Evolutionary conservation across 2,888 invertebrate species (phyloP).

Genomic region (Nemoura dubitans): DNA sequence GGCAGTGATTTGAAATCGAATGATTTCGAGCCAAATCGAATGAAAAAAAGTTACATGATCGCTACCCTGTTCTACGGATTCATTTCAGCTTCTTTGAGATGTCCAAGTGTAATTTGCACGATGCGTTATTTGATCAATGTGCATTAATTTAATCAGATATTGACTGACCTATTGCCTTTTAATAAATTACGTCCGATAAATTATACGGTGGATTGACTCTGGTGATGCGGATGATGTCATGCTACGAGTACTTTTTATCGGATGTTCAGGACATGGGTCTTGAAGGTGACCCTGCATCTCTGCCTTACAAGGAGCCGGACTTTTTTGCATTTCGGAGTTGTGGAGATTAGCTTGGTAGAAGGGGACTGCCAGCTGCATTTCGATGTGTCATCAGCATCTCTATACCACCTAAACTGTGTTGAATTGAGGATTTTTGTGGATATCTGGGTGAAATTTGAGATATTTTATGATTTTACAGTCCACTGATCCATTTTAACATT

Average conservation of each 20-base stretch:
- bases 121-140: background rate
- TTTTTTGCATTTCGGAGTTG: background rate
- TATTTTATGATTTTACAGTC: too few species aligned
- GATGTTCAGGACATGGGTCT: background rate
- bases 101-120: background rate
- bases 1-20: too few species aligned
- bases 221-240: background rate
- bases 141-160: background rate
- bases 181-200: background rate
- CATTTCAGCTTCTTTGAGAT: background rate
- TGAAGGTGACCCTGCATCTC: background rate
- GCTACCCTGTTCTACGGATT: too few species aligned
- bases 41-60: too few species aligned
- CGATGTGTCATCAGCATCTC: too few species aligned
- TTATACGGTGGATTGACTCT: background rate
- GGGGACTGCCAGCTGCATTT: too few species aligned
- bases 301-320: background rate
- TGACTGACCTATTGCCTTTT: background rate
- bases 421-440: too few species aligned
- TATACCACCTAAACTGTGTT: too few species aligned
- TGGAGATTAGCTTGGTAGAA: too few species aligned
- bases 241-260: background rate
- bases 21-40: too few species aligned
- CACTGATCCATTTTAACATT: too few species aligned
- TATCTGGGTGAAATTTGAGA: too few species aligned